These are phyloP conservation scores for Sceloporus tristichus DNA, from an alignment of 2,113 vertebrate genomes.

Conservation along the genomic window DNA sequence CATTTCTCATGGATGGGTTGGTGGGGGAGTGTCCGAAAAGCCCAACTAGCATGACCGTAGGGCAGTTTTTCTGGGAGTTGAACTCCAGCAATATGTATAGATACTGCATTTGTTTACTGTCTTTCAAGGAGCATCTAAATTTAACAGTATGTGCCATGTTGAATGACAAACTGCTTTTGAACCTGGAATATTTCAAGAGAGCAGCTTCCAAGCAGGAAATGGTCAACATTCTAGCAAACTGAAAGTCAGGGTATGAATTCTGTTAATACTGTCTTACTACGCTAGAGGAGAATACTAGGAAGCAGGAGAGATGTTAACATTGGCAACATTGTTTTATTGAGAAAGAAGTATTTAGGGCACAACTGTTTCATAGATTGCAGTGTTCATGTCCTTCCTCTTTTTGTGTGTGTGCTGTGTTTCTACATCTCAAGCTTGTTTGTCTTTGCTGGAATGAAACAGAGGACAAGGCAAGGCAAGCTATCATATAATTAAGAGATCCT, in stretches of 20 bases:
- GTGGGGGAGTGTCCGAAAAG: too few species aligned
- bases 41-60: background rate
- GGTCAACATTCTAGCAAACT: background rate
- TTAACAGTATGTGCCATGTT: background rate
- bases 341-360: background rate
- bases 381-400: background rate
- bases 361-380: conserved; percentile 7
- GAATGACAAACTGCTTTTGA: background rate
- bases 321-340: background rate
- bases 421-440: background rate
- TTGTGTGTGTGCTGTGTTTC: conserved; percentile 1
- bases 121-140: background rate
- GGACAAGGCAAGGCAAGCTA: background rate
- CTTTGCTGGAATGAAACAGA: conserved; percentile 7
- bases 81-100: too few species aligned
- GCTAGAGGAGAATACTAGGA: too few species aligned
- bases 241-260: background rate
- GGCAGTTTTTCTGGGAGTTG: background rate
- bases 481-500: conserved; percentile 13
- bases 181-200: background rate
- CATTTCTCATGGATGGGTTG: too few species aligned
- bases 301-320: background rate
- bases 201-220: background rate
- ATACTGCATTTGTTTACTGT: background rate
- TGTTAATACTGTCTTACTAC: background rate